A percentile compares a stretch with the other conserved stretches of the same genome.
phyloP scores from a whole-genome alignment of 2,888 invertebrate genomes.

The Cosmopolites sordidus region DNA sequence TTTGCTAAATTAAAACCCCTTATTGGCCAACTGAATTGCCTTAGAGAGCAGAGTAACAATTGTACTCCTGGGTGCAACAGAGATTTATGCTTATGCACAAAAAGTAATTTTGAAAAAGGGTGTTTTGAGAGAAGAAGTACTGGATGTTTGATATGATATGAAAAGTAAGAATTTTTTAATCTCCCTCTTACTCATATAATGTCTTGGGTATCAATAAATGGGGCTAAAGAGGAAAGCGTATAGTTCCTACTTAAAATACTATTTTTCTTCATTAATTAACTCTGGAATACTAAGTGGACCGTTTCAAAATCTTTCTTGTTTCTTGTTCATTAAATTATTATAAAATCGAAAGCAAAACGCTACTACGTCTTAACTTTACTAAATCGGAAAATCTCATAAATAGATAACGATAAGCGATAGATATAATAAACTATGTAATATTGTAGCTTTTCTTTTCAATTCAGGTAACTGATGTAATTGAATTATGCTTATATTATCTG shows the following conservation, averaged over 20 bases:
- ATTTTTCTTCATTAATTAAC: no score
- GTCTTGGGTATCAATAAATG: no score
- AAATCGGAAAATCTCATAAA: background rate
- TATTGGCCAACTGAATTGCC: slow-evolving; percentile 13
- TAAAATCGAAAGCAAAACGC: background rate
- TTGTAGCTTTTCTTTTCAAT: background rate
- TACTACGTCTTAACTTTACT: background rate
- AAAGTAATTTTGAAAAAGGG: slow-evolving; percentile 7
- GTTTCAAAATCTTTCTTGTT: no score
- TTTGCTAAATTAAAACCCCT: slow-evolving; percentile 13
- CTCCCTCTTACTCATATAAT: no score
- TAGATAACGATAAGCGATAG: background rate
- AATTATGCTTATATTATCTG: background rate
- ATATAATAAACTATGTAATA: background rate
- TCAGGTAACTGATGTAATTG: background rate
- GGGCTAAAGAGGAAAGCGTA: no score
- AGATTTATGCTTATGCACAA: slow-evolving; percentile 3
- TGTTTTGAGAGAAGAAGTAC: slow-evolving; percentile 4
- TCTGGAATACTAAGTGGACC: no score
- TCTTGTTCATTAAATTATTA: no score
- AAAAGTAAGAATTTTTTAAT: no score
- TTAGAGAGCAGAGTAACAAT: slow-evolving; percentile 4
- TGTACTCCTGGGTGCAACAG: slow-evolving; percentile 13
- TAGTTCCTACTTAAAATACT: no score
- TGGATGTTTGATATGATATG: slow-evolving; percentile 7